Conservation (phyloP, 2,113 vertebrate species). For the Parus major region DNA sequence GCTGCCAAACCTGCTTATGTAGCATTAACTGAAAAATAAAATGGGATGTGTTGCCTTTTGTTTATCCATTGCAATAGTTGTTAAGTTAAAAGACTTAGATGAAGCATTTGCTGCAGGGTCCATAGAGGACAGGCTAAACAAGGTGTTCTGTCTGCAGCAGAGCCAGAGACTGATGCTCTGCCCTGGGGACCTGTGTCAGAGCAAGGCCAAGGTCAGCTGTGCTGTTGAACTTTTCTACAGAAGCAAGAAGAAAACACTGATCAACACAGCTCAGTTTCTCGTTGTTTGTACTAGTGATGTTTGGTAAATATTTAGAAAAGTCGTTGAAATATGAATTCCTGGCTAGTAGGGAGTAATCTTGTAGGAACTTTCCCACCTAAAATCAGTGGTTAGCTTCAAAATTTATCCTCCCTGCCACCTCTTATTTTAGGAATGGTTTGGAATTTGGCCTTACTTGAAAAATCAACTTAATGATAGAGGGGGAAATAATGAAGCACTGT, state of each 20-base stretch:
- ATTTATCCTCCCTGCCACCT: background rate
- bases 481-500: background rate
- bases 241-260: background rate
- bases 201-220: background rate
- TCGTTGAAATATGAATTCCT: background rate
- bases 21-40: background rate
- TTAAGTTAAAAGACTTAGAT: background rate
- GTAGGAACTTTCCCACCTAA: background rate
- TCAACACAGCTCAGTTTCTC: background rate
- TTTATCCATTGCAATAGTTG: background rate
- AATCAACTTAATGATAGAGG: background rate
- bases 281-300: background rate
- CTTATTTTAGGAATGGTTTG: background rate
- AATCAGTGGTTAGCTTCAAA: background rate
- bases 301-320: conserved; percentile 5
- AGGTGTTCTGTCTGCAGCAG: background rate
- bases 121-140: background rate
- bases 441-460: background rate
- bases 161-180: background rate
- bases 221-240: background rate
- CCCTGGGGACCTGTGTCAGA: background rate
- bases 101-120: background rate
- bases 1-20: background rate
- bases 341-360: background rate
- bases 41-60: background rate